Base-by-base conservation (phyloP, 2,113 vertebrate species). In the Myanophis thanlyinensis region DNA sequence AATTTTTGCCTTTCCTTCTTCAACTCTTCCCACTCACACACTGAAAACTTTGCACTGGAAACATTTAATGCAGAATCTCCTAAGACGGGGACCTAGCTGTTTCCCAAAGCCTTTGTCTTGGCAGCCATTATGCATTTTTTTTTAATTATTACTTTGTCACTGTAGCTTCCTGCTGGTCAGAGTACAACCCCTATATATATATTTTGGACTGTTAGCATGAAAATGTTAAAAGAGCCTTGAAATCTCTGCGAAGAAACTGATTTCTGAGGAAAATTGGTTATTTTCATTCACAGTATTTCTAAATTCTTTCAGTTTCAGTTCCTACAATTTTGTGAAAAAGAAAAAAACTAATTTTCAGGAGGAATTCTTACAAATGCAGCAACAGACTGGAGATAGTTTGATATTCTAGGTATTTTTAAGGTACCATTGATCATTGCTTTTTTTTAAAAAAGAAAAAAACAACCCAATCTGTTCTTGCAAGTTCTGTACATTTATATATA, bases 281-380 rank as follows among this genome's bases (percentile, higher is more conserved):
- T 97, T 98, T 98, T 98, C 97, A 97, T 97, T 97, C 94, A 92
- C 97, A 93, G 95, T 95, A 93, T 98, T 98, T 98, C 94, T 97
- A 97, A 97, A 96, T 96, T 94, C 95, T 96, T 97, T 97, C 97
- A 95, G 97, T 98, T 98, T 98, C 96, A 93, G 97, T 98, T 97
- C 97, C 97, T 96, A 97, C 95, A 88, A 97, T 97, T 89, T 98
- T 97, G 96, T 97, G 96, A 97, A 96, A 96, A 95, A 93, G 95
- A 96, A 86, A 95, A 96, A 96, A 73, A 95, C 95, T 96, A 96
- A 95, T 97, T 98, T 97, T 98, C 95, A 95, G 97, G 94, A 97
- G 93, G 95, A 97, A 93, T 97, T 97, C 94, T 96, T 97, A 96
- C 91, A 96, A 95, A 93, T 96, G 92, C 93, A 97, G 95, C 22